These are phyloP conservation scores for Pseudomugil tenellus DNA, from an alignment of 2,797 vertebrate species.

Conservation along the genomic window DNA sequence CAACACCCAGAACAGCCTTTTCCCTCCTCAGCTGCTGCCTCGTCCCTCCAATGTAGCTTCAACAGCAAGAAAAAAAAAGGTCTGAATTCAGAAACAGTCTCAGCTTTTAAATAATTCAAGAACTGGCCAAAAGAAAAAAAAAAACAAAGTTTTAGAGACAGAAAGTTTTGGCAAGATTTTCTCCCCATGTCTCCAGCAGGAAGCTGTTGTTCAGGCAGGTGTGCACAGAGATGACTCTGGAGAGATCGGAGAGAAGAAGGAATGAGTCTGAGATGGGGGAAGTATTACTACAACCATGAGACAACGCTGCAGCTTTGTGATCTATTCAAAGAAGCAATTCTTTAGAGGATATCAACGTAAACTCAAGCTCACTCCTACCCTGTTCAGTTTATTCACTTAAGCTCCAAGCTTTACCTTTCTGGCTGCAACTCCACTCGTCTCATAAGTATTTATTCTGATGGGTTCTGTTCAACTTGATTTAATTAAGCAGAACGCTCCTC, in stretches of 20 bases:
- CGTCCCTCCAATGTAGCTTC: conserved; percentile 18
- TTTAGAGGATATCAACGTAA: conserved; percentile 39
- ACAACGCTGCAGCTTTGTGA: conserved; percentile 20
- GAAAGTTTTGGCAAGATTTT: conserved; percentile 53
- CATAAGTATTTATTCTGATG: conserved; percentile 33
- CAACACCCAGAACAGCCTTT: conserved; percentile 20
- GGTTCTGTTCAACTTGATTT: conserved; percentile 34
- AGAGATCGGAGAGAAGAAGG: conserved; percentile 25
- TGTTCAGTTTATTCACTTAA: conserved; percentile 1
- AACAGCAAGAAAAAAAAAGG: conserved; percentile 30
- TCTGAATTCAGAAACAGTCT: conserved; percentile 49
- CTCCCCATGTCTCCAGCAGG: conserved; percentile 28
- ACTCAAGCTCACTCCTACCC: conserved; percentile 29
- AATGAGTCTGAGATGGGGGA: conserved; percentile 13
- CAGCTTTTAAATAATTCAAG: conserved; percentile 76
- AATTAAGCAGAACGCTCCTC: conserved; percentile 38
- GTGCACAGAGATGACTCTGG: conserved; percentile 38
- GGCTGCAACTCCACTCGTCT: conserved; percentile 14
- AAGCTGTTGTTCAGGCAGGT: conserved; percentile 40
- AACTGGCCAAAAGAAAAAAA: conserved; percentile 46
- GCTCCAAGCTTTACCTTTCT: conserved; percentile 13
- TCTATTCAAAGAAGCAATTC: conserved; percentile 41
- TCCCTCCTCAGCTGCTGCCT: conserved; percentile 26
- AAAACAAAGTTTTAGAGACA: conserved; percentile 45
- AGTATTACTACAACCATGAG: conserved; percentile 19